Conservation (phyloP, 2,888 invertebrate genomes). For the Noctua janthe region DNA sequence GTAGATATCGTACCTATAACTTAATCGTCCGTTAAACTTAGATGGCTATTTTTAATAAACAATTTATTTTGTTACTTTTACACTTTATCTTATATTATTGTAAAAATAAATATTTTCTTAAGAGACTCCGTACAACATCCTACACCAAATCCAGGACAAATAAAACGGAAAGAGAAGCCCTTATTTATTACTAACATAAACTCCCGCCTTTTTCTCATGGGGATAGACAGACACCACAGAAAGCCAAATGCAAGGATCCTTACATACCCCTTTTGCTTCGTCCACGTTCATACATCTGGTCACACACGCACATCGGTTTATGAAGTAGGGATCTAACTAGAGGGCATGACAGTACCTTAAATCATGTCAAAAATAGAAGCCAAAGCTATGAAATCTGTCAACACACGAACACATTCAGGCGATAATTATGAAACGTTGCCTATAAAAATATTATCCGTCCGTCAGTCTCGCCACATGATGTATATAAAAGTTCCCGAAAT, state of each 20-base stretch:
- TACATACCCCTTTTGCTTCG: not conserved
- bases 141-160: not conserved
- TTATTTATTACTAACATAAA: not conserved
- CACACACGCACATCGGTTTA: not conserved
- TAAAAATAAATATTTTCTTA: not conserved
- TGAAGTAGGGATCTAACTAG: not conserved
- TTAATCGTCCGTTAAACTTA: conserved; percentile 10
- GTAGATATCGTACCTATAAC: conserved; percentile 31
- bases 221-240: not conserved
- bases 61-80: not conserved
- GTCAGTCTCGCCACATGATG: conserved; percentile 39
- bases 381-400: conserved; percentile 22
- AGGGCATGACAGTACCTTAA: not conserved
- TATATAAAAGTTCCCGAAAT: conserved; percentile 43
- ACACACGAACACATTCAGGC: conserved; percentile 30
- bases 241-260: not conserved
- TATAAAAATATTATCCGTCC: conserved; percentile 64
- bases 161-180: not conserved
- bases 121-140: not conserved
- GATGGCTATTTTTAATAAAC: not conserved
- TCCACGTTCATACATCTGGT: not conserved
- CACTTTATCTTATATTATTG: not conserved
- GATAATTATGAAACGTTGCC: conserved; percentile 60
- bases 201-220: not conserved
- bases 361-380: conserved; percentile 34